A percentile compares a stretch with the other conserved stretches of the same genome.
Conservation (phyloP, 2,888 invertebrate species). For the Phyto melanocephala region DNA sequence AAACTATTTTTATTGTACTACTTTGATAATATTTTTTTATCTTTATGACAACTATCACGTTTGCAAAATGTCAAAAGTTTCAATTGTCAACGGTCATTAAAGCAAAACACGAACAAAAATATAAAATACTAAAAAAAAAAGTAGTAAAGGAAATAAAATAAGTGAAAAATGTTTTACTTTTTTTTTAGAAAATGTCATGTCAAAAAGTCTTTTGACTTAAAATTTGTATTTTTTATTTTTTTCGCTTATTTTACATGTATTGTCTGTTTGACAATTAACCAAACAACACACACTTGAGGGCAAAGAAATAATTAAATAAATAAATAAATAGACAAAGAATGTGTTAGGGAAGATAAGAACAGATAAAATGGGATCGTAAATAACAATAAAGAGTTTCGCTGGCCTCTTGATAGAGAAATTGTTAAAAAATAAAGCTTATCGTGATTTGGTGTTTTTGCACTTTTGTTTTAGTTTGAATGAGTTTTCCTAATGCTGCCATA, state of each 20-base stretch:
- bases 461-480: no score
- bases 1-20: no score
- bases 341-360: neutral
- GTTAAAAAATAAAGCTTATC: no score
- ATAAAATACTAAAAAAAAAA: constrained; percentile 8
- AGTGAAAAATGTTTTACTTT: neutral
- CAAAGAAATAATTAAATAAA: constrained; percentile 16
- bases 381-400: no score
- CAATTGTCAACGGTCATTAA: constrained; percentile 57
- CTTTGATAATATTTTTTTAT: no score
- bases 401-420: no score
- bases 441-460: no score
- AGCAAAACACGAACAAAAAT: neutral
- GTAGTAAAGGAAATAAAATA: neutral
- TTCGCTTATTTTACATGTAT: neutral
- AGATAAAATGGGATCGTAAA: neutral
- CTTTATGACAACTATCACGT: constrained; percentile 47
- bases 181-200: constrained; percentile 34
- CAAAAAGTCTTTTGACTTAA: constrained; percentile 33
- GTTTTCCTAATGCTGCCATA: no score
- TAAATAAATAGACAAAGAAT: neutral
- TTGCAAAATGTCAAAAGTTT: constrained; percentile 53
- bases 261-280: constrained; percentile 40
- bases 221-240: neutral
- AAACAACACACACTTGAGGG: constrained; percentile 33